These are phyloP conservation scores for Hippasteria phrygiana DNA, from an alignment of 53 echinoderm and acorn worm species.

Conservation along the genomic window DNA sequence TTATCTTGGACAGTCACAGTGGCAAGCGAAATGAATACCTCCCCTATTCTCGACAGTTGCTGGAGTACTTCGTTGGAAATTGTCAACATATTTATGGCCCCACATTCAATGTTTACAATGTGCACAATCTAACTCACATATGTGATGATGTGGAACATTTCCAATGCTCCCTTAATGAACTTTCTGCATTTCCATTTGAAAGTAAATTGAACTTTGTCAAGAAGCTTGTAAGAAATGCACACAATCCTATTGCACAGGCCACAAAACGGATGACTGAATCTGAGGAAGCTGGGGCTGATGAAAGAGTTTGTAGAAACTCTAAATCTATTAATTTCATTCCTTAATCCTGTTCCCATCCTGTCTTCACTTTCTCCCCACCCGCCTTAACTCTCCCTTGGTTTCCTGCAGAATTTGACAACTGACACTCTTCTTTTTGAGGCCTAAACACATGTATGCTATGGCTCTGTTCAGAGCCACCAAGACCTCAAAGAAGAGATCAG, in stretches of 20 bases:
- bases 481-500: too few relatives aligned
- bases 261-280: slow-evolving; percentile 35
- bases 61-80: slow-evolving; percentile 35
- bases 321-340: too few relatives aligned
- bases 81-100: slow-evolving; percentile 32
- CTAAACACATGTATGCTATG: too few relatives aligned
- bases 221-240: slow-evolving; percentile 46
- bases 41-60: slow-evolving; percentile 44
- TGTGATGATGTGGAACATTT: slow-evolving; percentile 42
- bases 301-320: neutral
- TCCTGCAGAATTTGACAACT: too few relatives aligned
- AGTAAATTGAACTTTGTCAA: slow-evolving; percentile 39
- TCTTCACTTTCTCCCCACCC: too few relatives aligned
- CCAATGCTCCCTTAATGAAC: slow-evolving; percentile 35
- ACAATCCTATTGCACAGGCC: slow-evolving; percentile 49
- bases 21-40: slow-evolving; percentile 48
- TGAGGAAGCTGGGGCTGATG: slow-evolving; percentile 22
- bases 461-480: too few relatives aligned
- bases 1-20: slow-evolving; percentile 6
- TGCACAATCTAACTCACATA: slow-evolving; percentile 34
- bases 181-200: slow-evolving; percentile 51
- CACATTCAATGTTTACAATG: slow-evolving; percentile 40
- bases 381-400: too few relatives aligned
- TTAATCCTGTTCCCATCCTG: too few relatives aligned
- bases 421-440: too few relatives aligned